Conservation (phyloP, 2,888 invertebrate species). For the Sphaerophoria rueppellii region DNA sequence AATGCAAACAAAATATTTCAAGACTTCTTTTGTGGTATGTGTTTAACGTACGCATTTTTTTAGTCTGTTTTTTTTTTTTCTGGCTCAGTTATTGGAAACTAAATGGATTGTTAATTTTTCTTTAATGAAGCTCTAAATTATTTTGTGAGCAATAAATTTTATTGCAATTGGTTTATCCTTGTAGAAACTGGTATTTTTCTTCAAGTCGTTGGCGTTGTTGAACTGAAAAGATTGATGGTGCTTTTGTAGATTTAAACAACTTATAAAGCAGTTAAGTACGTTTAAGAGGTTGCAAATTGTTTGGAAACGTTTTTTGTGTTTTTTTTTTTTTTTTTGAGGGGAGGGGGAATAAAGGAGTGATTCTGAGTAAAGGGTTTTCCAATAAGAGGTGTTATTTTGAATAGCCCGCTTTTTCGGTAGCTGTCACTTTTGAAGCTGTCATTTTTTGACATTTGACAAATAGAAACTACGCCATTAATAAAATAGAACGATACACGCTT, state of each 20-base stretch:
- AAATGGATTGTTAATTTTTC: constrained; percentile 37
- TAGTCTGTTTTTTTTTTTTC: background rate
- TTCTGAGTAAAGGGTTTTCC: background rate
- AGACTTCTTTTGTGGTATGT: constrained; percentile 9
- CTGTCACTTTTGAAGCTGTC: too few relatives aligned
- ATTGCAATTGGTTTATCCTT: constrained; percentile 32
- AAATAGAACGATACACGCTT: too few relatives aligned
- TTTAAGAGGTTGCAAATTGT: background rate
- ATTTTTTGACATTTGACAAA: too few relatives aligned
- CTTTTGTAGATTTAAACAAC: background rate
- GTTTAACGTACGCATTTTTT: constrained; percentile 10
- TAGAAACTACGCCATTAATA: too few relatives aligned
- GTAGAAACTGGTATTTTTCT: constrained; percentile 21
- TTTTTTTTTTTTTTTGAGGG: too few relatives aligned
- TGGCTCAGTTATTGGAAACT: background rate
- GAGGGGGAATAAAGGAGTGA: background rate
- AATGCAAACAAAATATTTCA: constrained; percentile 42
- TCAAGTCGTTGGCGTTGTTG: background rate
- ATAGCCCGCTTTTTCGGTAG: too few relatives aligned
- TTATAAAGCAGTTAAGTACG: background rate
- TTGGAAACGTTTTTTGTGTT: background rate
- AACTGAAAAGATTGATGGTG: background rate
- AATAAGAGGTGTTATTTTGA: too few relatives aligned
- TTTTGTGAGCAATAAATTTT: constrained; percentile 44
- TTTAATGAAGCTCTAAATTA: constrained; percentile 39